Base-by-base conservation (phyloP, 2,113 vertebrate genomes). In the Cariama cristata region DNA sequence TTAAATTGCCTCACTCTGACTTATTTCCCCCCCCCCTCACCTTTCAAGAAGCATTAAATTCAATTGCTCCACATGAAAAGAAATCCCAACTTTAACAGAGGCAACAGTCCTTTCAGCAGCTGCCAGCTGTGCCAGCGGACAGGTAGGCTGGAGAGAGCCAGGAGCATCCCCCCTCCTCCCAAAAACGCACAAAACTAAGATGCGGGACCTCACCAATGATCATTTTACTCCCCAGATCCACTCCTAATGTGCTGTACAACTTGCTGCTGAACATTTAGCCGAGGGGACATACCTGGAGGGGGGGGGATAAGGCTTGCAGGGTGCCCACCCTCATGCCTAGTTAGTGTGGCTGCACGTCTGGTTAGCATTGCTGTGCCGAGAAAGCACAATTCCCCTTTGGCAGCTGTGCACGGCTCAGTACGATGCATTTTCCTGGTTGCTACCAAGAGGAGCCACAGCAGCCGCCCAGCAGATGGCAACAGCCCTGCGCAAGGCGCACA, bases 391-490 rank as follows among this genome's bases (percentile, higher is more conserved):
- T 24, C 58, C 56, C 32, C 72, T 72, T 44, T 24, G 0, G 24
- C 3, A 6, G 47, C 79, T 3, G 28, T 9, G 86, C 66, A 19
- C 1, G 2, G 14, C 45, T 59, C 40, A 14, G 42, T 0, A 1
- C 4, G 8, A 40, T 1, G 52, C 3, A 6, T 44, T 24, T 38
- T 22, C 60, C 84, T 3, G 55, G 64, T 68, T 58, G 63, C 75
- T 66, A 6, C 10, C 2, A 6, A 38, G 45, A 30, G 53, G 49
- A 96, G n/a, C 26, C 73, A 27, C 81, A 0, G 84, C 26, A 4
- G 55, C 35, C 1, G 91, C 90, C 96, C 95, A 97, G 96, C 88
- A 96, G 96, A 96, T 88, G 95, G 96, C 96, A 96, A 96, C 86
- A 92, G 94, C 79, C 88, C 95, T 6, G 79, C 81, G 16, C 45